Conservation (phyloP, 2,113 vertebrate genomes). For the cat (Felis catus) region DNA sequence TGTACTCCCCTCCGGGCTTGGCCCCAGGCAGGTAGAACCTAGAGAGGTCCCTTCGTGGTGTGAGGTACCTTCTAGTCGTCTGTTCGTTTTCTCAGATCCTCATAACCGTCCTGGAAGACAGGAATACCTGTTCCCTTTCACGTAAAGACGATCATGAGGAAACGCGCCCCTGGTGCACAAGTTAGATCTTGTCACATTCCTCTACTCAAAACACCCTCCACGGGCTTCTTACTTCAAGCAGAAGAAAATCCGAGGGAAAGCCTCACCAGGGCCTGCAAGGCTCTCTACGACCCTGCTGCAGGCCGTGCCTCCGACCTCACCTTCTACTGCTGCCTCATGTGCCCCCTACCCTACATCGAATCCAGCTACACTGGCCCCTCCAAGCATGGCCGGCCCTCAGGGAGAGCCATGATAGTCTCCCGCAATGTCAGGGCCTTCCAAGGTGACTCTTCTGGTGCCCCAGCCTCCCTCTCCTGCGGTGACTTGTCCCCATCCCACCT, state of each 20-base stretch:
- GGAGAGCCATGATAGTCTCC: background rate
- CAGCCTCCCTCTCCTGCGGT: background rate
- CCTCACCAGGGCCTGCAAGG: background rate
- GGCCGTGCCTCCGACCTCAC: accelerated
- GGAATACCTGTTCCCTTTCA: background rate
- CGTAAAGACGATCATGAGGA: background rate
- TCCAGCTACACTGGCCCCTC: background rate
- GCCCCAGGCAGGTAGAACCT: background rate
- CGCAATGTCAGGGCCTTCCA: background rate
- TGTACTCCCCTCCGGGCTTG: background rate
- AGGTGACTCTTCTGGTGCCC: background rate
- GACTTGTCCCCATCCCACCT: background rate
- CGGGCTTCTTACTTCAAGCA: background rate
- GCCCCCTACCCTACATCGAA: background rate
- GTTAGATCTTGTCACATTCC: background rate
- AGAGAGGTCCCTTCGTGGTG: background rate
- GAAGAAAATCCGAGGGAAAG: background rate
- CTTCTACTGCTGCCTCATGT: background rate
- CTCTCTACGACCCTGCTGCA: background rate
- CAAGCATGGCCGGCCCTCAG: background rate
- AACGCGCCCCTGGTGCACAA: background rate
- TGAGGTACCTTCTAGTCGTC: background rate
- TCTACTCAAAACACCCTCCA: background rate
- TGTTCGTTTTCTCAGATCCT: background rate
- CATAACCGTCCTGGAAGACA: background rate